These are phyloP conservation scores for Oligia latruncula DNA, from an alignment of 2,888 invertebrate genomes.

Conservation along the genomic window DNA sequence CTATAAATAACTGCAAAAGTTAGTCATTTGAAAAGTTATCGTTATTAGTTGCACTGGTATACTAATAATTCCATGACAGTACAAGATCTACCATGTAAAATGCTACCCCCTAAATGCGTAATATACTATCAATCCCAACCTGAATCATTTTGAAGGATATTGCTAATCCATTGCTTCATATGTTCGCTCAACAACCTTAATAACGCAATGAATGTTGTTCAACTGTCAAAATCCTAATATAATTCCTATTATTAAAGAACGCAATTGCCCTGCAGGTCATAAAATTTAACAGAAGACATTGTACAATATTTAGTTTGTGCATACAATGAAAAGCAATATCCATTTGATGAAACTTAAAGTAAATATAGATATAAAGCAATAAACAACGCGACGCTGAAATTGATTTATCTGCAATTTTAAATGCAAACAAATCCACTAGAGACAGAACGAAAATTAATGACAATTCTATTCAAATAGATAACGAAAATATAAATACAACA, in stretches of 20 bases:
- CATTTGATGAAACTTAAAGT: conserved; percentile 13
- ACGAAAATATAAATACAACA: conserved; percentile 38
- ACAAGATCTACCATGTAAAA: background rate
- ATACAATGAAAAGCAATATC: background rate
- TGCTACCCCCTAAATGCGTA: background rate
- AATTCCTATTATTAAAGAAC: no score
- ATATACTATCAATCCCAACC: background rate
- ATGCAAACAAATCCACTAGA: conserved; percentile 41
- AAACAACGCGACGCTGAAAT: conserved; percentile 14
- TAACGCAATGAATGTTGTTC: background rate
- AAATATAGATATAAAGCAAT: background rate
- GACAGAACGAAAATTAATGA: conserved; percentile 44
- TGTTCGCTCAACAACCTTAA: background rate
- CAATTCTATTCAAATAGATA: conserved; percentile 49
- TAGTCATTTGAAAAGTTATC: background rate
- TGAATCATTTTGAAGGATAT: background rate
- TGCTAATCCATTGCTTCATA: background rate
- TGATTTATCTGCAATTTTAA: conserved; percentile 31
- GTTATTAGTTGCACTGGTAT: background rate
- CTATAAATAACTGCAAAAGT: conserved; percentile 4
- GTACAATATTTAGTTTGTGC: background rate
- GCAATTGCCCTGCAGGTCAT: background rate
- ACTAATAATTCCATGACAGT: background rate
- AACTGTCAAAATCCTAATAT: background rate
- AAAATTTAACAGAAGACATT: background rate